Evolutionary conservation across 2,797 vertebrate species (phyloP), one percentile per base, ranked within the genome.

Genomic region (Scolopax rusticola): DNA sequence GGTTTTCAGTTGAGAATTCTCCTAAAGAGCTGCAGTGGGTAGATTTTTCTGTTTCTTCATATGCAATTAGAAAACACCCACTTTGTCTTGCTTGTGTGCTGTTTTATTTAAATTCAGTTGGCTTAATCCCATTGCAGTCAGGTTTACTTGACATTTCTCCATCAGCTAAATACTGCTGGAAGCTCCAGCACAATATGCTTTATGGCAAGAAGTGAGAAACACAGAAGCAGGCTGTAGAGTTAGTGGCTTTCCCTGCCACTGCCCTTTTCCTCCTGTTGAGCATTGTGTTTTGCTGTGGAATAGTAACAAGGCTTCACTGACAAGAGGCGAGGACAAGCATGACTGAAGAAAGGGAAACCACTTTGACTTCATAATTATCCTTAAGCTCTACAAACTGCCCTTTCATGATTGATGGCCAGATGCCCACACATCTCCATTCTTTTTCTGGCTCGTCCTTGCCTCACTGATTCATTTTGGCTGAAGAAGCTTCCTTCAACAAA

Each of bases 71-170:
- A 89, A 93, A 93, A 64, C 23, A 80, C 6, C 4, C 57, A 75
- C 76, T 86, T 90, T 13, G 41, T 83, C 36, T 85, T 86, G 53
- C 61, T 85, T 73, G 24, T 78, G 24, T 71, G 25, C 25, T 71
- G 32, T 61, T 95, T 92, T 80, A 50, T 75, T 92, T 75, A 92
- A 95, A 77, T 28, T 91, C 41, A 27, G 2, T 53, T 91, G 82
- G 21, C 56, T 88, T 88, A 79, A 86, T 79, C 73, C 63, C 47
- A 30, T 5, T 50, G 45, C 61, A 84, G 17, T 30, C 54, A 51
- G 61, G 51, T 69, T 95, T 61, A 73, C 51, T 84, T 89, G 43
- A 57, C 51, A 12, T 54, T 91, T 87, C 41, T 68, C 50, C 11
- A 59, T 59, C 69, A 81, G 50, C 50, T 45, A 86, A 59, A 67